Evolutionary conservation across 2,113 vertebrate genomes (phyloP).

Genomic region (Sinocyclocheilus maitianheensis): DNA sequence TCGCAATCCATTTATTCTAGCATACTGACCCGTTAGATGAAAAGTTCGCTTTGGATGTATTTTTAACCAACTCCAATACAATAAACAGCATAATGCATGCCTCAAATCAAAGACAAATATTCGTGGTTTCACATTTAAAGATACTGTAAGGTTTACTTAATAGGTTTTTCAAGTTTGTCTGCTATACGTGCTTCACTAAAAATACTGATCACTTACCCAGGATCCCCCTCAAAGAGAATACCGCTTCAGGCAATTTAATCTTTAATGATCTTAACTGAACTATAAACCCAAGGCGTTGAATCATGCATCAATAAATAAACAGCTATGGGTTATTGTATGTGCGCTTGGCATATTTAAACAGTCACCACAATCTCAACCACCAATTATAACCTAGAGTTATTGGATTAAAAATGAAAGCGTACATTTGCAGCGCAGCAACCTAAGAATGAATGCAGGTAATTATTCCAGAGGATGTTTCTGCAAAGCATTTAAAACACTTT

Average conservation of each 20-base stretch:
- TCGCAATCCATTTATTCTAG: not conserved
- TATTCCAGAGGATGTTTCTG: constrained; percentile 70
- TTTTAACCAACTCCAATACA: not conserved
- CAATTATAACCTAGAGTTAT: constrained; percentile 79
- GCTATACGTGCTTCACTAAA: not conserved
- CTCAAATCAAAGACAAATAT: not conserved
- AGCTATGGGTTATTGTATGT: constrained; percentile 37
- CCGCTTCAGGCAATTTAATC: constrained; percentile 47
- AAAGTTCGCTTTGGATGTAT: not conserved
- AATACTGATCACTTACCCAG: constrained; percentile 8
- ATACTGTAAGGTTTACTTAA: not conserved
- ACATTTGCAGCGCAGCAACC: constrained; percentile 70
- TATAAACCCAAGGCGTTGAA: constrained; percentile 39
- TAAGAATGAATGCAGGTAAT: constrained; percentile 74
- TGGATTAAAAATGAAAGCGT: constrained; percentile 77
- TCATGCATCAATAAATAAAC: constrained; percentile 50
- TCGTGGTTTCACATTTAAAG: not conserved
- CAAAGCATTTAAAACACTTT: constrained; percentile 69
- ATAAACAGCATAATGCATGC: not conserved
- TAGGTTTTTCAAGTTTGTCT: not conserved
- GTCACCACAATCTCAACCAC: constrained; percentile 68
- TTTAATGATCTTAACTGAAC: constrained; percentile 50
- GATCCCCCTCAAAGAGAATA: constrained; percentile 32
- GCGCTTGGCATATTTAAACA: constrained; percentile 73
- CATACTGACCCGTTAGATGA: not conserved